Conservation (phyloP, 2,113 vertebrate species). For the Ia io region DNA sequence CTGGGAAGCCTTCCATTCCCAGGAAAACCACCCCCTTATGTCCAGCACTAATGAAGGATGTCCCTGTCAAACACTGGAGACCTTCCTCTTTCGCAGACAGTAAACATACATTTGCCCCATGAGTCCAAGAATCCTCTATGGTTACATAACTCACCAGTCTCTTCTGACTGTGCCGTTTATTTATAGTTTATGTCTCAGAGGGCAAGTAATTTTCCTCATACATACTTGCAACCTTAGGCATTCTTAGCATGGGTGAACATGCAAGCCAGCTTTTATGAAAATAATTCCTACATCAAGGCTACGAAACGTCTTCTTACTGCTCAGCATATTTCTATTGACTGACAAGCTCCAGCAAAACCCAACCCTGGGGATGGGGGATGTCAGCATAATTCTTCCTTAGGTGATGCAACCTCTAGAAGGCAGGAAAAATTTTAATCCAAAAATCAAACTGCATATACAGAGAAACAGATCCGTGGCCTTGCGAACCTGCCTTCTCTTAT, state of each 20-base stretch:
- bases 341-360: not conserved
- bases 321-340: not conserved
- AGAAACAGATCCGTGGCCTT: constrained; percentile 15
- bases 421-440: not conserved
- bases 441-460: not conserved
- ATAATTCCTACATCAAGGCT: not conserved
- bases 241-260: not conserved
- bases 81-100: not conserved
- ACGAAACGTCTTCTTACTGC: not conserved
- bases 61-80: not conserved
- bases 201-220: not conserved
- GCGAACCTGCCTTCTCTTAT: not conserved
- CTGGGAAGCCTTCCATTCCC: not conserved
- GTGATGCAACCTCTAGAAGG: not conserved
- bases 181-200: not conserved
- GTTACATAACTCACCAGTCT: not conserved
- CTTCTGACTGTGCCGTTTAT: not conserved
- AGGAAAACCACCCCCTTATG: not conserved
- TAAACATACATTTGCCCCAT: not conserved
- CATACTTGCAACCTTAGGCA: not conserved
- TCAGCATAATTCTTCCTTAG: not conserved
- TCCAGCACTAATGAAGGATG: not conserved
- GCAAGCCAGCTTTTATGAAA: not conserved
- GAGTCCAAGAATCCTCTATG: not conserved
- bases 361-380: not conserved